Percentiles rank a stretch among this genome's conserved stretches.
Evolutionary conservation across 2,888 invertebrate genomes (phyloP).

Genomic region (Apodemia mormo): DNA sequence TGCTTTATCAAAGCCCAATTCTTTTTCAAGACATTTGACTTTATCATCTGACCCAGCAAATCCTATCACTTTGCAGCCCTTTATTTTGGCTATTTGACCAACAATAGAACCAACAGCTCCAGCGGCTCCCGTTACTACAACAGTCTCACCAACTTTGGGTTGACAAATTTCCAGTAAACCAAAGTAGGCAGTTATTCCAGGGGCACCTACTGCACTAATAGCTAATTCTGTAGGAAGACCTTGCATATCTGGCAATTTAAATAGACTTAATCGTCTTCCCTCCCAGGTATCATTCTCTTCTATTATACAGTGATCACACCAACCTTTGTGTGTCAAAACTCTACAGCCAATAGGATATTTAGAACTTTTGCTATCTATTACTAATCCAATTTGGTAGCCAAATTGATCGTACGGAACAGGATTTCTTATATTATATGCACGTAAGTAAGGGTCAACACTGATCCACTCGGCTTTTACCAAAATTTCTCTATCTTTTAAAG

Average conservation of each 20-base stretch:
- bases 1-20: slow-evolving; percentile 85
- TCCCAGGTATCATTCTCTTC: slow-evolving; percentile 59
- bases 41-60: slow-evolving; percentile 86
- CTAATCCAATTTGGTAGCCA: slow-evolving; percentile 52
- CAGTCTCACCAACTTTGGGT: slow-evolving; percentile 85
- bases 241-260: slow-evolving; percentile 77
- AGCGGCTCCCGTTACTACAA: slow-evolving; percentile 87
- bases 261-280: slow-evolving; percentile 30
- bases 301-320: too few relatives aligned
- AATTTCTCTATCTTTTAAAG: slow-evolving; percentile 62
- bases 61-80: too few relatives aligned
- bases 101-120: slow-evolving; percentile 86
- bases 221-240: slow-evolving; percentile 75
- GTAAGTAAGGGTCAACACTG: slow-evolving; percentile 8
- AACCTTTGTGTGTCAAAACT: slow-evolving; percentile 63
- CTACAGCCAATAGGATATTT: slow-evolving; percentile 82
- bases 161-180: slow-evolving; percentile 85
- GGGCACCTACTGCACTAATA: slow-evolving; percentile 84
- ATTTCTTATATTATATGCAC: slow-evolving; percentile 38
- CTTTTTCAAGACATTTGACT: slow-evolving; percentile 84
- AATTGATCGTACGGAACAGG: slow-evolving; percentile 46
- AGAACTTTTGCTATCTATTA: slow-evolving; percentile 82
- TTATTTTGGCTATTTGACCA: too few relatives aligned
- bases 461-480: too few relatives aligned
- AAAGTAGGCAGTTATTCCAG: slow-evolving; percentile 87